These are phyloP conservation scores for Crossaster papposus DNA, from an alignment of 53 echinoderm and acorn worm species.

Conservation along the genomic window DNA sequence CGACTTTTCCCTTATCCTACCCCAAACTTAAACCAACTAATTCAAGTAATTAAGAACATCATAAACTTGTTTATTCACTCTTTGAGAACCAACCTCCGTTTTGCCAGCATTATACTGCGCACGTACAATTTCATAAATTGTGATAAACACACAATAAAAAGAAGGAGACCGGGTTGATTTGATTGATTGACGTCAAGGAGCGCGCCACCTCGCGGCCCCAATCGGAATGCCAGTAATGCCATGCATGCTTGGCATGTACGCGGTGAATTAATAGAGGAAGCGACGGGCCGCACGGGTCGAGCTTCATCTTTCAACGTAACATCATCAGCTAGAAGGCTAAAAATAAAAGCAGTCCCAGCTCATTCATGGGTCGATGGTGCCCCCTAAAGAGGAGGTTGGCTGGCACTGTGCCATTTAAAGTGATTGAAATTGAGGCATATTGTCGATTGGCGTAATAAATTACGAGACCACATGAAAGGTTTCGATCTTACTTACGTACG, in stretches of 20 bases:
- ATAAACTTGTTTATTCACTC: too few species aligned
- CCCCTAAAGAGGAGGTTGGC: background rate
- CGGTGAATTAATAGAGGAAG: background rate
- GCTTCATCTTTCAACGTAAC: background rate
- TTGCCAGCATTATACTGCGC: too few species aligned
- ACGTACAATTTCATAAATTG: too few species aligned
- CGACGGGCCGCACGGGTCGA: background rate
- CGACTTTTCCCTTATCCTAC: too few species aligned
- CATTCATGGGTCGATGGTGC: background rate
- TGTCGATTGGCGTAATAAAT: too few species aligned
- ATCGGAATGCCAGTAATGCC: background rate
- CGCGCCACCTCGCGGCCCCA: background rate
- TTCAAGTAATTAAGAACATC: too few species aligned
- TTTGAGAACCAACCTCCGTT: too few species aligned
- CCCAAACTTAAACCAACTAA: too few species aligned
- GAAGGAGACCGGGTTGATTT: background rate
- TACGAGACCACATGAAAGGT: too few species aligned
- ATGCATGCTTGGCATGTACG: conserved; percentile 15
- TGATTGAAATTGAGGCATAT: background rate
- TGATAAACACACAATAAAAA: too few species aligned
- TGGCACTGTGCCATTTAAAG: too few species aligned
- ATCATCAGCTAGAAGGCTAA: background rate
- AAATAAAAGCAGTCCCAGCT: background rate
- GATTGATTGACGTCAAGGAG: conserved; percentile 15
- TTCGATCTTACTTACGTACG: too few species aligned